A percentile compares a stretch with the other conserved stretches of the same genome.
Evolutionary conservation across 2,113 vertebrate species (phyloP).

Genomic region (Rhadina sibilatrix): DNA sequence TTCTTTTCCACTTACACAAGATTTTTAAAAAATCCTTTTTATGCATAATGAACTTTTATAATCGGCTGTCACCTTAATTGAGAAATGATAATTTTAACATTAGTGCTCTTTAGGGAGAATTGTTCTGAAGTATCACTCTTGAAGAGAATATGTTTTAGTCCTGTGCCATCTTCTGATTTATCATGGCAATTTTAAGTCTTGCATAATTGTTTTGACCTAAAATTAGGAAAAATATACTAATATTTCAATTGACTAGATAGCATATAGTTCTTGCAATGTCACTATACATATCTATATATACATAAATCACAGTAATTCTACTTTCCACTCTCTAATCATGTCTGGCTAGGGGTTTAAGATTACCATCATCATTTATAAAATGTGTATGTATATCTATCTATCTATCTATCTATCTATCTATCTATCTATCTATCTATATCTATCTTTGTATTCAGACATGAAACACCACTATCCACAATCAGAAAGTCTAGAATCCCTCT

Average conservation of each 20-base stretch:
- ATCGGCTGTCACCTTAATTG: not conserved
- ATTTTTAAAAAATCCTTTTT: not conserved
- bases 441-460: not conserved
- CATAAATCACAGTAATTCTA: not conserved
- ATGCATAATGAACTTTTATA: not conserved
- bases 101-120: not conserved
- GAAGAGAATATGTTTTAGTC: not conserved
- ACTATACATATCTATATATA: not conserved
- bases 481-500: not conserved
- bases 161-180: not conserved
- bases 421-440: accelerated
- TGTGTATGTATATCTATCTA: no score
- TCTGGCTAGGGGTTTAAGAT: not conserved
- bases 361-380: not conserved
- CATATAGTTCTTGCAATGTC: not conserved
- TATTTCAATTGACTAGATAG: not conserved
- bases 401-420: no score
- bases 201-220: not conserved
- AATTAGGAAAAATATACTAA: not conserved
- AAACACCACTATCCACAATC: accelerated
- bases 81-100: not conserved
- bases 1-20: not conserved
- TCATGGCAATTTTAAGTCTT: not conserved
- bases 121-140: not conserved
- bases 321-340: not conserved